These are phyloP conservation scores for Daphoenositta chrysoptera DNA, from an alignment of 2,113 vertebrate species.

Conservation along the genomic window DNA sequence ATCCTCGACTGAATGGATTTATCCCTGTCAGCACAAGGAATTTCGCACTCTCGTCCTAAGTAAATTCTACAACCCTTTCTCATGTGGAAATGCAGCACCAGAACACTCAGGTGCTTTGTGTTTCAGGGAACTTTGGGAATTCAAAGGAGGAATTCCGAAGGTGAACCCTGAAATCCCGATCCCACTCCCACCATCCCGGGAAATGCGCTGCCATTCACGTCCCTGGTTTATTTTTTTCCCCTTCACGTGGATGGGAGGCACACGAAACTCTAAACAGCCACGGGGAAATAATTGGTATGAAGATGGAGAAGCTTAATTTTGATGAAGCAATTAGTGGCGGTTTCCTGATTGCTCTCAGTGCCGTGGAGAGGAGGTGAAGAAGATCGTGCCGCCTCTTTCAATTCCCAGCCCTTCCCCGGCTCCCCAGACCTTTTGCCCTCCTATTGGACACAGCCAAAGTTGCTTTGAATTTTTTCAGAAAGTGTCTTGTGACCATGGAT, in stretches of 20 bases:
- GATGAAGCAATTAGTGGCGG: conserved; percentile 56
- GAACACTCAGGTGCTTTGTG: not conserved
- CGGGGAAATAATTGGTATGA: conserved; percentile 33
- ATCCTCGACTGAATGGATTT: conserved; percentile 62
- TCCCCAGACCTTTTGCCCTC: conserved; percentile 47
- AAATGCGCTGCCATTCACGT: not conserved
- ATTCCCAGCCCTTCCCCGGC: conserved; percentile 32
- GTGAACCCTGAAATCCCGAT: not conserved
- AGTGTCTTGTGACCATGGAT: conserved; percentile 77
- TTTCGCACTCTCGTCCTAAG: conserved; percentile 39
- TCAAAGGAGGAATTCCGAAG: not conserved
- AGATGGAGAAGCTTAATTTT: conserved; percentile 40
- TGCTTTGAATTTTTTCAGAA: conserved; percentile 76
- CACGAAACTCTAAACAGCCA: not conserved
- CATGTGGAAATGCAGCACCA: not conserved
- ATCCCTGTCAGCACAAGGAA: conserved; percentile 60
- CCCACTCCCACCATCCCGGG: not conserved
- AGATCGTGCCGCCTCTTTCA: conserved; percentile 14
- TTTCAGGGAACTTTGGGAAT: not conserved
- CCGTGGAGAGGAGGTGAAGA: conserved; percentile 6
- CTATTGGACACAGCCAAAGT: conserved; percentile 58
- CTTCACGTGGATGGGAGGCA: not conserved
- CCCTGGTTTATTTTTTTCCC: not conserved
- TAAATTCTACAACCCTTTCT: conserved; percentile 39
- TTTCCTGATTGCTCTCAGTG: conserved; percentile 40